Conservation (phyloP, 2,797 vertebrate species). For the Mus caroli region DNA sequence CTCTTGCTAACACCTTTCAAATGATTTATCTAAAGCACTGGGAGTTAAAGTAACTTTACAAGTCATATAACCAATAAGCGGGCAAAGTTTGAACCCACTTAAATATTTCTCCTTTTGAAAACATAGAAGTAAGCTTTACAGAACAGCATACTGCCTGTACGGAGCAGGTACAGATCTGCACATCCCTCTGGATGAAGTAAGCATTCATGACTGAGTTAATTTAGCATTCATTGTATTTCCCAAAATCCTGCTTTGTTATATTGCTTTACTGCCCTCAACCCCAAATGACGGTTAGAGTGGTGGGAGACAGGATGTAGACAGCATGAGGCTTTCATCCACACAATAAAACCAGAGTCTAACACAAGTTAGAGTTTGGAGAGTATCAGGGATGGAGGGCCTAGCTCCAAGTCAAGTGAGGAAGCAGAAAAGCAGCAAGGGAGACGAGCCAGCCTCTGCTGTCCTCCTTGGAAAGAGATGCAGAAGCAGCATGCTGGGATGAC, state of each 20-base stretch:
- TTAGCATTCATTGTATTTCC: neutral
- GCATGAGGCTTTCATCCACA: neutral
- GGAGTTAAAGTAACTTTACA: constrained; percentile 7
- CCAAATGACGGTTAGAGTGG: neutral
- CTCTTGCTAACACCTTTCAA: constrained; percentile 4
- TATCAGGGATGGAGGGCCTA: neutral
- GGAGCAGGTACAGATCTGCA: too few species aligned
- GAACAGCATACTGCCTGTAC: neutral
- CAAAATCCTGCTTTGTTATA: neutral
- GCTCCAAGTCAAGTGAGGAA: neutral
- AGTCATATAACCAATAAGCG: neutral
- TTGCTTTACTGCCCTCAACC: neutral
- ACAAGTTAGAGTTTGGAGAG: neutral
- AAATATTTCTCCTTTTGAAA: constrained; percentile 10
- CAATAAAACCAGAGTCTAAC: neutral
- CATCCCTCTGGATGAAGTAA: neutral
- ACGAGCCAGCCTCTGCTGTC: neutral
- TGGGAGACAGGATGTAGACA: neutral
- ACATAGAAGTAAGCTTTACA: neutral
- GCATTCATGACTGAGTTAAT: neutral
- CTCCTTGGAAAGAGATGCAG: constrained; percentile 59
- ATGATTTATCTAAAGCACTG: neutral
- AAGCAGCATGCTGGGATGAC: neutral
- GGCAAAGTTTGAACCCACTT: neutral
- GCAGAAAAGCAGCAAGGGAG: neutral